Evolutionary conservation across 2,888 invertebrate genomes (phyloP), one percentile per base, ranked within the genome.

Genomic region (Dusona sp.): DNA sequence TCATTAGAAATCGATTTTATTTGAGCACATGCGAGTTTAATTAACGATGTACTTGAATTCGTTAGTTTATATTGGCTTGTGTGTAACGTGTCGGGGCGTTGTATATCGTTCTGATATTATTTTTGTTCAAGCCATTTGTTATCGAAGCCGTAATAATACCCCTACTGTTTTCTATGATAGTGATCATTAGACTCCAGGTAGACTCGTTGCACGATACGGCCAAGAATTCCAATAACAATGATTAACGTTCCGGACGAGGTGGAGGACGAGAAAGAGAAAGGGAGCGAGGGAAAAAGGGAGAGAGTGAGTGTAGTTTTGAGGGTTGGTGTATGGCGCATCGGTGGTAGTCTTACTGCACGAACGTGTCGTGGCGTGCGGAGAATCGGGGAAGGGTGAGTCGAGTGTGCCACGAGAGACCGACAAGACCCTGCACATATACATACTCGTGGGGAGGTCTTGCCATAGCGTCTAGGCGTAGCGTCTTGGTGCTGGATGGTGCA

Each of bases 161-260:
- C 75, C 82, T 77, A 82, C 75, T 82, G 82, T 82, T 82, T 82
- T 82, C 75, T 82, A 82, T 82, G 82, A 82, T 82, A 82, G 82
- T 82, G 82, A 82, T 82, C 82, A 82, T 82, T 82, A 82, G 82
- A 82, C 82, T 77, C 82, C 48, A 61, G 82, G 82, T 82, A 82
- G 82, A 82, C 70, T 77, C 48, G 87, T 79, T 81, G 74, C 74
- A 72, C 83, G 88, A 83, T 84, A 87, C 64, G 87, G 85, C 84
- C 82, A 87, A 87, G 87, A 87, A 87, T 87, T 87, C 88, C 89
- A 90, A 91, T 91, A 90, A 91, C 89, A 89, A 90, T 90, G 92
- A 91, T 91, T 91, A 91, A 91, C 88, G 88, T 86, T 87, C 83
- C 78, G 88, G 87, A 90, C 88, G 87, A 88, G 89, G 83, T 70